These are phyloP conservation scores for Auanema sp. DNA, from an alignment of 2,888 invertebrate genomes.

Conservation along the genomic window DNA sequence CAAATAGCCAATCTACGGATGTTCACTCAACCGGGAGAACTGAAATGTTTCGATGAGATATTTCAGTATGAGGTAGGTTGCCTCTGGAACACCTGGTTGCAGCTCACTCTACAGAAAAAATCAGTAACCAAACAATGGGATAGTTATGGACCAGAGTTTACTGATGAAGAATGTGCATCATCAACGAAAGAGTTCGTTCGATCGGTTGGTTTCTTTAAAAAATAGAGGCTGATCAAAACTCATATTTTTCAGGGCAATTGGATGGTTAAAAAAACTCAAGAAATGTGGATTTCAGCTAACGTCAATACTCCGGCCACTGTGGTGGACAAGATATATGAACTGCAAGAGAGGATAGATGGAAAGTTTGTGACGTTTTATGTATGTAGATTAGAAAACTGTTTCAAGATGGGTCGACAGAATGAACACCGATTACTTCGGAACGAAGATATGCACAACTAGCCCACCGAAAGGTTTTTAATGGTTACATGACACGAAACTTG, in stretches of 20 bases:
- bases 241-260: conserved; percentile 31
- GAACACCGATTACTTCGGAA: conserved; percentile 47
- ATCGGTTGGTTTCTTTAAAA: neutral
- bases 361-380: too few relatives aligned
- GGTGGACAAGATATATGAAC: conserved; percentile 23
- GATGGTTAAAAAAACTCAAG: conserved; percentile 36
- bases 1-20: conserved; percentile 21
- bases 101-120: too few relatives aligned
- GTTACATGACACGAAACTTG: too few relatives aligned
- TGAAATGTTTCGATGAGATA: conserved; percentile 48
- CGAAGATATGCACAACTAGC: conserved; percentile 22
- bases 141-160: too few relatives aligned
- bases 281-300: conserved; percentile 34
- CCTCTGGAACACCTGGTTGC: too few relatives aligned
- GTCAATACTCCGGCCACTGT: conserved; percentile 25
- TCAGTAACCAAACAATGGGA: too few relatives aligned
- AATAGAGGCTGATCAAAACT: neutral
- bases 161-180: too few relatives aligned
- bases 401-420: conserved; percentile 31
- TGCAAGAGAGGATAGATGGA: conserved; percentile 27
- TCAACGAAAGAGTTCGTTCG: neutral
- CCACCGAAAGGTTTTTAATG: conserved; percentile 16
- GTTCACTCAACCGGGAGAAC: conserved; percentile 44
- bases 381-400: too few relatives aligned
- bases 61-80: conserved; percentile 39